phyloP scores from a whole-genome alignment of 1,140 invertebrate genomes.

The Achatina immaculata region DNA sequence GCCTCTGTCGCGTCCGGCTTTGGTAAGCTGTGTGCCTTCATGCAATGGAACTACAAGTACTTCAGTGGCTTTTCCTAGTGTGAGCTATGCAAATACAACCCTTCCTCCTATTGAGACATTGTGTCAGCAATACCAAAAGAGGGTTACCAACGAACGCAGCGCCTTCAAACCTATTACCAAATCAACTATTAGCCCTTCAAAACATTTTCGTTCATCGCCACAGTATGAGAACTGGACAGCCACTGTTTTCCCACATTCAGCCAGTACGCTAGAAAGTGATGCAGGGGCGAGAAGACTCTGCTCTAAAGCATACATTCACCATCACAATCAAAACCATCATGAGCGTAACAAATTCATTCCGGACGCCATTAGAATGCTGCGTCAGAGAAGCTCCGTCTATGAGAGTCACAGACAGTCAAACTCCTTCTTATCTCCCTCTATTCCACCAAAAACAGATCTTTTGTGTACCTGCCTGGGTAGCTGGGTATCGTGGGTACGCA shows the following conservation, averaged over 20 bases:
- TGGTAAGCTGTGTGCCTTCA: not conserved
- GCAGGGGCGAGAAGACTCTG: not conserved
- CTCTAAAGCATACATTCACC: not conserved
- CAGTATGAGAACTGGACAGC: not conserved
- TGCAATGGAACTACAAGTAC: not conserved
- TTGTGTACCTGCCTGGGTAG: not conserved
- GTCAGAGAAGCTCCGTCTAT: not conserved
- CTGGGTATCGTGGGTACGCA: conserved; percentile 5
- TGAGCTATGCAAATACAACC: no score
- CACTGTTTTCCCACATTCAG: not conserved
- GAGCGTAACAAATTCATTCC: not conserved
- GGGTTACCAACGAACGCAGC: not conserved
- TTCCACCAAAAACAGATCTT: not conserved
- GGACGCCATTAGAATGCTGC: not conserved
- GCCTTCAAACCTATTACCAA: conserved; percentile 9
- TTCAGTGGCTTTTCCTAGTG: not conserved
- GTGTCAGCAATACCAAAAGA: not conserved
- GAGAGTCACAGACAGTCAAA: not conserved
- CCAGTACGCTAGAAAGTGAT: not conserved
- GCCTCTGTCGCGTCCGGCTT: not conserved
- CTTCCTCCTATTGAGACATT: conserved; percentile 17
- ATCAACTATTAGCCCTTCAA: no score
- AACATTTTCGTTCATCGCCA: not conserved
- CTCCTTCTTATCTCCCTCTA: not conserved
- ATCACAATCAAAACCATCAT: not conserved